Base-by-base conservation (phyloP, 2,888 invertebrate genomes). In the Tetramorium bicarinatum region DNA sequence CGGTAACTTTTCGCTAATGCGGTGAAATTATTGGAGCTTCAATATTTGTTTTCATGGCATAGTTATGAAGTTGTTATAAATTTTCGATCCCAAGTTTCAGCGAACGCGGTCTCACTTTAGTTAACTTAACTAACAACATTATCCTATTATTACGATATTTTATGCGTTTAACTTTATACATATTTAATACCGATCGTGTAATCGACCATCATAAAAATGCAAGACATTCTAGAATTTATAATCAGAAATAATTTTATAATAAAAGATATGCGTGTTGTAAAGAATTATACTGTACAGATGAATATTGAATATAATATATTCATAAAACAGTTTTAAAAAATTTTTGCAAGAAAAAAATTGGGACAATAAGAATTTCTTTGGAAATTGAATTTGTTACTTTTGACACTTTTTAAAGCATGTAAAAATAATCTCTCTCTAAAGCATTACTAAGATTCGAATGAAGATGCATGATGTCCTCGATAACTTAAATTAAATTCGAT, bases 1-100 rank as follows among this genome's bases (percentile, higher is more conserved):
- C 8, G 15, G 4, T 15, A 67, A 54, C 38, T 76, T 62, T 62
- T n/a, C 52, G 25, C n/a, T 21, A 69, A 69, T n/a, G 41, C 29
- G 54, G n/a, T 41, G 15, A 77, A 79, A 79, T 79, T 34, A 79
- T 34, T 47, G 52, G 1, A 54, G 34, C 25, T 54, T 74, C 25
- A 52, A 56, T 79, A 69, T 71, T 79, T 79, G 41, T 47, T 79
- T 69, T 59, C 41, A 21, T 34, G 56, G 44, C 56, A n/a, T 15
- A 71, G 21, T 69, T 79, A 21, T 21, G 7, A 79, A 79, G 79
- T 71, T 79, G 44, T 79, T 71, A 44, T 3, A 69, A 71, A 79
- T 79, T 79, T 34, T 21, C n/a, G 41, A 67, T n/a, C 15, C 21
- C 3, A 79, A 79, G 56, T 79, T 44, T 71, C 11, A 71, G 47